Percentiles rank a stretch among this genome's conserved stretches.
These are phyloP conservation scores for Acleris emargana DNA, from an alignment of 2,888 invertebrate species.

Conservation along the genomic window DNA sequence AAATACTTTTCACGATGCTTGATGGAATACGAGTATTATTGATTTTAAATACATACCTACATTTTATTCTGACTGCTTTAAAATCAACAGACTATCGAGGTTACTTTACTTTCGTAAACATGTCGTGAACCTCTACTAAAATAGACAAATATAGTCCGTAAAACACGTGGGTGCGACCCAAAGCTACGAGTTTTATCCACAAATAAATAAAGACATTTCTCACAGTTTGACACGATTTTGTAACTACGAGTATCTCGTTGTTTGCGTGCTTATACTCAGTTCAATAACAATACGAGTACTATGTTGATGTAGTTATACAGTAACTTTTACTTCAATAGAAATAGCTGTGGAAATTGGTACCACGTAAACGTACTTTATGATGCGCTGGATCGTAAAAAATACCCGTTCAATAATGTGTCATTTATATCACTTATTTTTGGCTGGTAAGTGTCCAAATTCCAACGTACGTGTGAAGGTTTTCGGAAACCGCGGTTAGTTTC, in stretches of 20 bases:
- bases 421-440: slow-evolving; percentile 24
- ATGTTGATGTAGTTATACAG: not conserved
- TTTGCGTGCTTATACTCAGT: slow-evolving; percentile 55
- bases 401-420: slow-evolving; percentile 8
- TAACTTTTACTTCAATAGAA: not conserved
- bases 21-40: no score
- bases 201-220: slow-evolving; percentile 73
- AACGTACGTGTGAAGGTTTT: slow-evolving; percentile 28
- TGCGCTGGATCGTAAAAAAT: slow-evolving; percentile 11
- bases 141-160: slow-evolving; percentile 31
- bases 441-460: slow-evolving; percentile 30
- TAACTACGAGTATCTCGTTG: slow-evolving; percentile 51
- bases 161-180: slow-evolving; percentile 62
- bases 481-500: slow-evolving; percentile 42
- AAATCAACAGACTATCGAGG: no score
- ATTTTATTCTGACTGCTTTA: no score
- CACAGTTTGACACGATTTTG: slow-evolving; percentile 63
- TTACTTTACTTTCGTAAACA: not conserved
- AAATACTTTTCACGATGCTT: no score
- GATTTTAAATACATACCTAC: no score
- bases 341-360: not conserved
- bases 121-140: slow-evolving; percentile 6
- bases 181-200: slow-evolving; percentile 59
- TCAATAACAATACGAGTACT: slow-evolving; percentile 43
- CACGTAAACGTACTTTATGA: slow-evolving; percentile 13